Conservation (phyloP, 2,113 vertebrate genomes). For the Naja naja region DNA sequence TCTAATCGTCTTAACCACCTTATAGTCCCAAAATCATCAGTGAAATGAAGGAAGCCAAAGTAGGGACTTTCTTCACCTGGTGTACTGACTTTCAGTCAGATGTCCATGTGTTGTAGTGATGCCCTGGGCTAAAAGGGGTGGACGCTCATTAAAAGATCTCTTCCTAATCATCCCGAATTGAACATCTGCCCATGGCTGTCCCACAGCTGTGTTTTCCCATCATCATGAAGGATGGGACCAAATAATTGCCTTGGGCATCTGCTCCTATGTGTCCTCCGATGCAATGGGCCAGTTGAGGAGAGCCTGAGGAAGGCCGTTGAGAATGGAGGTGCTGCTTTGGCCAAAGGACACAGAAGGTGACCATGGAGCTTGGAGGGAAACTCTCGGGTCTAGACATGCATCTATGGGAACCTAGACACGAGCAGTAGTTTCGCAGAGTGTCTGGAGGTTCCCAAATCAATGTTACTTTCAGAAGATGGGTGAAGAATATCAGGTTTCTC, state of each 20-base stretch:
- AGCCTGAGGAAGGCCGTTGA: neutral
- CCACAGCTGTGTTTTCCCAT: neutral
- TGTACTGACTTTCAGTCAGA: neutral
- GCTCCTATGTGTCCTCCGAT: neutral
- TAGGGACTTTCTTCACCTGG: neutral
- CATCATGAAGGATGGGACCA: too few relatives aligned
- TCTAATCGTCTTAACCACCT: neutral
- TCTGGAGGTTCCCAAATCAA: neutral
- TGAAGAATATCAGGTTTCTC: neutral
- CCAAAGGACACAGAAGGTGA: neutral
- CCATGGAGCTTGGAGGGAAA: neutral
- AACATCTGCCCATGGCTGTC: neutral
- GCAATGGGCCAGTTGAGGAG: neutral
- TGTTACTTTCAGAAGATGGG: neutral
- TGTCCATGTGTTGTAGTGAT: neutral
- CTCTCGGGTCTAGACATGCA: too few relatives aligned
- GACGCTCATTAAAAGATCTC: neutral
- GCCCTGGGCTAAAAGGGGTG: neutral
- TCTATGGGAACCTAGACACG: neutral
- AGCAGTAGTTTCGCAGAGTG: neutral
- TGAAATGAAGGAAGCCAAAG: neutral
- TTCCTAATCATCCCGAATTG: neutral
- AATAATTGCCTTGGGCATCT: neutral
- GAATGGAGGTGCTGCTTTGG: neutral
- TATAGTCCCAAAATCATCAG: too few relatives aligned